A percentile compares a stretch with the other conserved stretches of the same genome.
Evolutionary conservation across 2,113 vertebrate genomes (phyloP).

Genomic region (Lonchura striata): DNA sequence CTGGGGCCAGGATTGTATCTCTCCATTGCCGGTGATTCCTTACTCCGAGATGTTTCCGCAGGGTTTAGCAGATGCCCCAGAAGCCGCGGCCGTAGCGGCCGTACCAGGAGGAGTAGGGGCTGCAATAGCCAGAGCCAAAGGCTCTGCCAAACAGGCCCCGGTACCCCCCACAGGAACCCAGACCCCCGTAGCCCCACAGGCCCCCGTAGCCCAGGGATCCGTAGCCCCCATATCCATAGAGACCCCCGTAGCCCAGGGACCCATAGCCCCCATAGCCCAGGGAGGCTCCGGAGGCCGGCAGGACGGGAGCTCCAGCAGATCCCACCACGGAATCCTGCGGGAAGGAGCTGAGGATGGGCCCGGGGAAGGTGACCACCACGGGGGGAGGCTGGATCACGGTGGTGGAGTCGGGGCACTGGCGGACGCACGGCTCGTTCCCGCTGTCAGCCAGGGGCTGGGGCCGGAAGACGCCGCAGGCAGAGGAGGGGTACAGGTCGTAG

Average conservation of each 20-base stretch:
- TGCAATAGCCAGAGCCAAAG: too few species aligned
- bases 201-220: too few species aligned
- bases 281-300: too few species aligned
- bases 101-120: not conserved
- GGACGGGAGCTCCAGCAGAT: too few species aligned
- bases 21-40: rapidly evolving
- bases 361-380: not conserved
- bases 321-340: not conserved
- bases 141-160: too few species aligned
- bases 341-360: conserved; percentile 54
- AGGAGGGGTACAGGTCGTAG: not conserved
- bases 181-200: too few species aligned
- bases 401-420: not conserved
- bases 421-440: not conserved
- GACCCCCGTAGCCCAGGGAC: too few species aligned
- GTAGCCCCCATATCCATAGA: too few species aligned
- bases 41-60: rapidly evolving
- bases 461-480: not conserved
- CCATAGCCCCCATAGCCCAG: not conserved
- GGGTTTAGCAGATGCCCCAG: not conserved
- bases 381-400: not conserved
- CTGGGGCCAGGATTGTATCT: not conserved
- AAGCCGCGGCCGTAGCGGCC: not conserved
- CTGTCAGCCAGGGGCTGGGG: not conserved
- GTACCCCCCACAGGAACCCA: too few species aligned